These are phyloP conservation scores for Meliscaeva auricollis DNA, from an alignment of 2,888 invertebrate genomes.

Conservation along the genomic window DNA sequence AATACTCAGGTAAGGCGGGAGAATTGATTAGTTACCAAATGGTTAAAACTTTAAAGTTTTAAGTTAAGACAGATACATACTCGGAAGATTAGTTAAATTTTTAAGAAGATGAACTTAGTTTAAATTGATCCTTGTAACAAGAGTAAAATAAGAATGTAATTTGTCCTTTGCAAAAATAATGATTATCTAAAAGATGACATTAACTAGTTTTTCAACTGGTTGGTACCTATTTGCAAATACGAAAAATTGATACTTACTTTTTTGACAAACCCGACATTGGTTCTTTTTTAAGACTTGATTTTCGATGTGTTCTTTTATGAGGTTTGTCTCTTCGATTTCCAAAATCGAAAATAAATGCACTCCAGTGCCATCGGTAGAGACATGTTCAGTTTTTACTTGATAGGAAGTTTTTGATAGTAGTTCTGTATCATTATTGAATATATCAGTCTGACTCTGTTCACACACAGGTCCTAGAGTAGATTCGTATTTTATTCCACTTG, in stretches of 20 bases:
- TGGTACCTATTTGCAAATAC: no score
- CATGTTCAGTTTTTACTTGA: neutral
- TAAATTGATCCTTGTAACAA: no score
- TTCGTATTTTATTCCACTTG: neutral
- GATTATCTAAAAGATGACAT: no score
- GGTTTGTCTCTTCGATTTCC: constrained; percentile 29
- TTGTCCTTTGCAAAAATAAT: no score
- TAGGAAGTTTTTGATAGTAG: neutral
- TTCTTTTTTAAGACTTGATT: constrained; percentile 21
- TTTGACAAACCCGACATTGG: constrained; percentile 18
- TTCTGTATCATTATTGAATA: neutral
- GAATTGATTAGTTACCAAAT: no score
- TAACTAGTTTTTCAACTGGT: no score
- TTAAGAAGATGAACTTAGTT: no score
- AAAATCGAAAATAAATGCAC: constrained; percentile 5
- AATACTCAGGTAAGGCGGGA: no score
- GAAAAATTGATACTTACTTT: constrained; percentile 30
- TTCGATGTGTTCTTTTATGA: constrained; percentile 11
- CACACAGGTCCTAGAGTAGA: neutral
- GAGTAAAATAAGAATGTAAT: no score
- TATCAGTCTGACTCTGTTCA: neutral
- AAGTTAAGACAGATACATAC: no score
- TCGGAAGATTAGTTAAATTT: no score
- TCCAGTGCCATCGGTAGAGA: neutral
- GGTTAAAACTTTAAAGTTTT: no score